Conservation (phyloP, 2,113 vertebrate species). For the Xenopus tropicalis region DNA sequence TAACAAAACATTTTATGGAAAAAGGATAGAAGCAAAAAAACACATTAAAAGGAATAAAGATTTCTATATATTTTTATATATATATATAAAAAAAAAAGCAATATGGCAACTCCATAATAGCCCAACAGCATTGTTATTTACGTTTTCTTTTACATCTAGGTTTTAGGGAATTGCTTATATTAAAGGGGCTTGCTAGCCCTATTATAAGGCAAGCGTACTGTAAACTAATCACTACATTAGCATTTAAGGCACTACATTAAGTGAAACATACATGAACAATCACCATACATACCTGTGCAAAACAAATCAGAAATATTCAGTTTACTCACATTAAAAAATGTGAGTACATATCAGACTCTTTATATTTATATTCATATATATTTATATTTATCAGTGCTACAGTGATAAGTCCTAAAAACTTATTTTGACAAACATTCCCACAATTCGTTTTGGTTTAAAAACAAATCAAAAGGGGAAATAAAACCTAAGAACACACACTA, state of each 20-base stretch:
- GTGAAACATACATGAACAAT: slow-evolving; percentile 69
- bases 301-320: slow-evolving; percentile 72
- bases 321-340: slow-evolving; percentile 56
- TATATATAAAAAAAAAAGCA: not conserved
- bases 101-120: slow-evolving; percentile 19
- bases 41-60: not conserved
- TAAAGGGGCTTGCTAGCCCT: slow-evolving; percentile 74
- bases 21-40: slow-evolving; percentile 44
- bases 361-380: slow-evolving; percentile 24
- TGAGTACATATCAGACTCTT: slow-evolving; percentile 22
- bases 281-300: slow-evolving; percentile 86
- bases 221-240: slow-evolving; percentile 82
- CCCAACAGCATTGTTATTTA: slow-evolving; percentile 5
- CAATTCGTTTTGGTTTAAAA: slow-evolving; percentile 78
- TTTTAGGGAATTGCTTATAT: slow-evolving; percentile 41
- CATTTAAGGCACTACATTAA: slow-evolving; percentile 85
- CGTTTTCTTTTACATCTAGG: slow-evolving; percentile 25
- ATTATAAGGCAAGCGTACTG: slow-evolving; percentile 81
- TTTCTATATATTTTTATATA: not conserved
- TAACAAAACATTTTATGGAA: slow-evolving; percentile 54
- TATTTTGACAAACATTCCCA: slow-evolving; percentile 77
- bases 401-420: slow-evolving; percentile 75
- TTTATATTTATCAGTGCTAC: slow-evolving; percentile 67
- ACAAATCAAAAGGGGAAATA: slow-evolving; percentile 75
- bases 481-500: slow-evolving; percentile 59